These are phyloP conservation scores for Dunckerocampus dactyliophorus DNA, from an alignment of 2,113 vertebrate species.

Conservation along the genomic window DNA sequence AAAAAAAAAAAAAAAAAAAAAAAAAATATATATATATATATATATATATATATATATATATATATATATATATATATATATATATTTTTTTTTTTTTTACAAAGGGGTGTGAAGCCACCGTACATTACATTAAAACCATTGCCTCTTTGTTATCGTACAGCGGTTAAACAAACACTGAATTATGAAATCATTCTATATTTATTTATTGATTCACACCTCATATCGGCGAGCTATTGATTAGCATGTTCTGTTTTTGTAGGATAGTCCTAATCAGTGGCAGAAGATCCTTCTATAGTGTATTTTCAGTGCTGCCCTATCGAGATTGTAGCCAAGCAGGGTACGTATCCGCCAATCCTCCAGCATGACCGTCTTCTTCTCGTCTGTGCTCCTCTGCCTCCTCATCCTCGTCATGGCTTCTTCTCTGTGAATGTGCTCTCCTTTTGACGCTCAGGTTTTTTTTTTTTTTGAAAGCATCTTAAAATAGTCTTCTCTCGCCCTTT, in stretches of 20 bases:
- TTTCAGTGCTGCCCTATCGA: conserved; percentile 99
- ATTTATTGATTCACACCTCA: too few relatives aligned
- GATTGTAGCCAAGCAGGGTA: conserved; percentile 97
- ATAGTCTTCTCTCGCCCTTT: background rate
- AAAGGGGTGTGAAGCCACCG: too few relatives aligned
- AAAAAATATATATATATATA: too few relatives aligned
- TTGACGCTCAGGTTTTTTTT: conserved; percentile 1
- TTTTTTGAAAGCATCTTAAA: background rate
- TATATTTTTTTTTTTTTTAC: too few relatives aligned
- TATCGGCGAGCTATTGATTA: conserved; percentile 54
- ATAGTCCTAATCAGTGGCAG: conserved; percentile 99
- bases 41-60: too few relatives aligned
- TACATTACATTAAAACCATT: too few relatives aligned
- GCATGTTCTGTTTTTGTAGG: conserved; percentile 88
- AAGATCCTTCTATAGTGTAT: conserved; percentile 99
- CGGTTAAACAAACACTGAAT: too few relatives aligned
- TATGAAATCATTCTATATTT: too few relatives aligned
- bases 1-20: too few relatives aligned
- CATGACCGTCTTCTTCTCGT: conserved; percentile 7
- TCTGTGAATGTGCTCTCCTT: conserved; percentile 42
- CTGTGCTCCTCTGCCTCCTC: conserved; percentile 40
- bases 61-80: too few relatives aligned
- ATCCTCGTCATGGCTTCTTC: conserved; percentile 46
- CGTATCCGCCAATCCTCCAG: conserved; percentile 79
- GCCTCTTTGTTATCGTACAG: too few relatives aligned